These are phyloP conservation scores for Heliconius congener DNA, from an alignment of 1,140 invertebrate species.

Conservation along the genomic window DNA sequence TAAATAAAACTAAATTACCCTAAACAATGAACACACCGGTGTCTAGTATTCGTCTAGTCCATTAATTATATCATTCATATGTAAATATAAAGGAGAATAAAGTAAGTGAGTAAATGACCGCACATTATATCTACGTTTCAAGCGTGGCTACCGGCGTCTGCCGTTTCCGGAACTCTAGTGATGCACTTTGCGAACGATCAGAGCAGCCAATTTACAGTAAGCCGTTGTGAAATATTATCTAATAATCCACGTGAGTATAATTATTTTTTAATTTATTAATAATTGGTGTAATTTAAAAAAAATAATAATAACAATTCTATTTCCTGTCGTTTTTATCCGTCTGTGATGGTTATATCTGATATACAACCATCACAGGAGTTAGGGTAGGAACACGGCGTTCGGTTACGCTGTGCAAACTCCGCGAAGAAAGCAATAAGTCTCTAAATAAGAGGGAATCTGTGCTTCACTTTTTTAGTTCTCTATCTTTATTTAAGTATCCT, in stretches of 20 bases:
- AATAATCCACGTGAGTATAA: neutral
- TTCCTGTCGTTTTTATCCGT: no score
- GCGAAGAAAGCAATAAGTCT: no score
- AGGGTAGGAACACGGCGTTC: no score
- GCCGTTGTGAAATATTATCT: neutral
- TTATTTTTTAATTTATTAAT: neutral
- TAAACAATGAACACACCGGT: no score
- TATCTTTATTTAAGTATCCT: no score
- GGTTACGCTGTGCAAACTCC: no score
- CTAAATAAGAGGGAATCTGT: no score
- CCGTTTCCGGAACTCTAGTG: conserved; percentile 22
- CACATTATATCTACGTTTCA: conserved; percentile 14
- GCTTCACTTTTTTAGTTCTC: no score
- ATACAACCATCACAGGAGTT: no score
- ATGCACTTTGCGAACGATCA: conserved; percentile 5
- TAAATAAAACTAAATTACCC: no score
- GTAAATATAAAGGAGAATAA: neutral
- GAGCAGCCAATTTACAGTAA: neutral
- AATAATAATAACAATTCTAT: no score
- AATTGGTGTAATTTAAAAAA: neutral
- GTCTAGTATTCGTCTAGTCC: neutral
- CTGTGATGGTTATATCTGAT: no score
- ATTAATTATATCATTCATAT: neutral
- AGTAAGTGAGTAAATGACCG: conserved; percentile 19
- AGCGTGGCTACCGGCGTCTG: conserved; percentile 26